phyloP scores from a whole-genome alignment of 2,113 vertebrate species.

The Rana temporaria region DNA sequence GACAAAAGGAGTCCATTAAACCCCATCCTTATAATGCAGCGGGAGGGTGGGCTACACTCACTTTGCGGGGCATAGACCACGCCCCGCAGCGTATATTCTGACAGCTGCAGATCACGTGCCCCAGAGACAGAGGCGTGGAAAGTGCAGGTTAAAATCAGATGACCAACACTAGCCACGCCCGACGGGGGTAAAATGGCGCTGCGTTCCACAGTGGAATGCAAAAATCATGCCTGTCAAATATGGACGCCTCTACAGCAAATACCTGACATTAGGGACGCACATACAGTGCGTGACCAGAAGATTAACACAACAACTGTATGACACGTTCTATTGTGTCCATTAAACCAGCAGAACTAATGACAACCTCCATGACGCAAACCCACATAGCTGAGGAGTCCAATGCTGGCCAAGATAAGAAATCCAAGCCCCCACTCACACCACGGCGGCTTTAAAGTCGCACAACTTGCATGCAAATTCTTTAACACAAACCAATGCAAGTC shows the following conservation, averaged over 20 bases:
- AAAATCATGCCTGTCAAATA: background rate
- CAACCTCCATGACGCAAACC: no score
- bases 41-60: background rate
- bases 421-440: no score
- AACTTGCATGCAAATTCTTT: no score
- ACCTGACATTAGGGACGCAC: background rate
- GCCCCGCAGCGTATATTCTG: background rate
- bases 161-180: background rate
- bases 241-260: background rate
- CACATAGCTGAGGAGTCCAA: no score
- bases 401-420: no score
- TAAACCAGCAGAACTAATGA: no score
- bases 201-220: constrained; percentile 13
- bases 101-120: background rate
- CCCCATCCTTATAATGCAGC: background rate
- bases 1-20: constrained; percentile 23
- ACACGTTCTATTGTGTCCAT: no score
- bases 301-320: no score
- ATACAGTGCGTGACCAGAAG: background rate
- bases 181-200: background rate
- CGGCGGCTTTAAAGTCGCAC: no score
- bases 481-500: no score
- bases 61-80: background rate
- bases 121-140: background rate
- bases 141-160: background rate